Evolutionary conservation across 1,140 invertebrate species (phyloP).

Genomic region (Bathynomus jamesi): DNA sequence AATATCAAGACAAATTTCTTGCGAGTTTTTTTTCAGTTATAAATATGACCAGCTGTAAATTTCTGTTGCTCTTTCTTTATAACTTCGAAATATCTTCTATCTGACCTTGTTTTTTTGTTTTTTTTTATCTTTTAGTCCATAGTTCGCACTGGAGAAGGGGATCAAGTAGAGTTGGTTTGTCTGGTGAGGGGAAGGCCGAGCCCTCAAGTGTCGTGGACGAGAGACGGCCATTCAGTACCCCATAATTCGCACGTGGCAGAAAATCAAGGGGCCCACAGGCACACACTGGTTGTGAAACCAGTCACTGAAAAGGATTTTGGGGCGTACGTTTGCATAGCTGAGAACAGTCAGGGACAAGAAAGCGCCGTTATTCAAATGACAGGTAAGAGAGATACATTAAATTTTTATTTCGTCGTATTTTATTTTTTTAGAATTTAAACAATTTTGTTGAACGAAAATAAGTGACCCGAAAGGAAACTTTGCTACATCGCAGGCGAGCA

Average conservation of each 20-base stretch:
- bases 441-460: no score
- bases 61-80: no score
- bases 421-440: no score
- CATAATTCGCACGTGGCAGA: constrained; percentile 11
- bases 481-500: no score
- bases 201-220: constrained; percentile 26
- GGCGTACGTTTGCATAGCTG: constrained; percentile 64
- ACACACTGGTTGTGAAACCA: constrained; percentile 59
- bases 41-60: no score
- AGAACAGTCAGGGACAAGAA: constrained; percentile 57
- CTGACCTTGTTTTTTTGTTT: no score
- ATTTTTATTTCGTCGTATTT: not conserved
- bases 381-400: no score
- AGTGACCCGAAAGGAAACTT: no score
- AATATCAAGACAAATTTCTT: no score
- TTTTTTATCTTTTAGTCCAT: constrained; percentile 6
- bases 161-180: constrained; percentile 29
- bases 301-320: constrained; percentile 63
- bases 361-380: constrained; percentile 30
- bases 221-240: constrained; percentile 22
- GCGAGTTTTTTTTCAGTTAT: no score
- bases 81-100: no score
- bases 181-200: constrained; percentile 20
- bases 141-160: constrained; percentile 28
- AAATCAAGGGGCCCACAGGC: constrained; percentile 42